Percentiles rank a stretch among this genome's conserved stretches.
Conservation (phyloP, 1,140 invertebrate species). For the Neodiprion lecontei region DNA sequence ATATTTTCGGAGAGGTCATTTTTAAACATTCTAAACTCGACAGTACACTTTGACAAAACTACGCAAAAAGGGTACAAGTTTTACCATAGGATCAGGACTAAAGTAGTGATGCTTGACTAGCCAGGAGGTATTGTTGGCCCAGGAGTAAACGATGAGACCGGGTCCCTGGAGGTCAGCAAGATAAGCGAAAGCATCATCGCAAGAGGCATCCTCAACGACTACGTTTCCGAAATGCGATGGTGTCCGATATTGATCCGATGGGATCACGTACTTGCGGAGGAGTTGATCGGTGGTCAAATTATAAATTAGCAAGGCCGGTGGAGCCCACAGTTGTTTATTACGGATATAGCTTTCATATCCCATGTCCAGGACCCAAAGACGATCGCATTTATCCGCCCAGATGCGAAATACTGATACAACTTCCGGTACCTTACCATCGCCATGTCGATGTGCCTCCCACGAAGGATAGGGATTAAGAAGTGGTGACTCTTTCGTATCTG, state of each 20-base stretch:
- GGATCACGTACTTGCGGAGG: constrained; percentile 68
- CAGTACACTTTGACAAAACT: too few species aligned
- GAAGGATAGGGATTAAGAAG: constrained; percentile 77
- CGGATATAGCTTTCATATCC: constrained; percentile 46
- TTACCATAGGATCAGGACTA: constrained; percentile 69
- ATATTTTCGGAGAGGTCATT: too few species aligned
- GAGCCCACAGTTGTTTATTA: constrained; percentile 46
- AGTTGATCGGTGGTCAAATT: constrained; percentile 75
- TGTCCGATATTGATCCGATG: constrained; percentile 68
- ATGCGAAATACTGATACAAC: constrained; percentile 78
- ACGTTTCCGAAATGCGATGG: constrained; percentile 79
- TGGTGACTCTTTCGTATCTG: constrained; percentile 72
- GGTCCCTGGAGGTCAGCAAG: constrained; percentile 70
- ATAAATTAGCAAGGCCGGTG: constrained; percentile 73
- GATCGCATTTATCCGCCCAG: constrained; percentile 74
- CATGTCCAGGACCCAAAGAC: constrained; percentile 80
- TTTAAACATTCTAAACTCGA: too few species aligned
- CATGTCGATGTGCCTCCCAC: constrained; percentile 71
- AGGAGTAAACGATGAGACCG: constrained; percentile 74
- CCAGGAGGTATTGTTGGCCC: constrained; percentile 71
- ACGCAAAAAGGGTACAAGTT: too few species aligned
- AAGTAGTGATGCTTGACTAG: constrained; percentile 76
- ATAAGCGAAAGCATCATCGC: constrained; percentile 72
- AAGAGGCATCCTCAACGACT: constrained; percentile 73
- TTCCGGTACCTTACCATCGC: constrained; percentile 63